Base-by-base conservation (phyloP, 2,888 invertebrate species). In the Flexamia atlantica region DNA sequence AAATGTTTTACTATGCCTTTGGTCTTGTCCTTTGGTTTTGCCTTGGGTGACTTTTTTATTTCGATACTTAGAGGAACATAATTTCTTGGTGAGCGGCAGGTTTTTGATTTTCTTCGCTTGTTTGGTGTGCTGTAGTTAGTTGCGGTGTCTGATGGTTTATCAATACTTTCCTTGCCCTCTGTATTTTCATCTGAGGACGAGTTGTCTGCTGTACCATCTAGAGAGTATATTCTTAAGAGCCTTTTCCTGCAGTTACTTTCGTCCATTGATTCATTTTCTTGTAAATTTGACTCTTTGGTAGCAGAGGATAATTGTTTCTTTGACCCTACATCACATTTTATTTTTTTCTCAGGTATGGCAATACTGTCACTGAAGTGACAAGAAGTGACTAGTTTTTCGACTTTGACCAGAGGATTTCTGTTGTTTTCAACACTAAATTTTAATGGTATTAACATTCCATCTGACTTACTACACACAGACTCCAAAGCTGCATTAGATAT, bases 11-110 rank as follows among this genome's bases (percentile, higher is more conserved):
- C 30, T 12, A 53, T 23, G 5, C 30, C 28, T 12, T 64, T 30
- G 1, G 28, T 28, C 30, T 64, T 28, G 20, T 5, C 10, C n/a
- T 57, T 80, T 17, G n/a, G 23, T 12, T 46, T 70, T 17, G 28
- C 25, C 7, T 68, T 79, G 20, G 83, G 83, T 32, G 83, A 83
- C n/a, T 68, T 83, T 32, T 83, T 83, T 28, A 83, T 80, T 70
- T 79, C 68, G 17, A 83, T 53, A 70, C 64, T 23, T 46, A 79
- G 28, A 50, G 60, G 64, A 64, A 46, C 68, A 50, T 82, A 84
- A 25, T 64, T 68, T 79, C 30, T 80, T 25, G 83, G 80, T 9
- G 83, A 40, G 9, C 14, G 25, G 17, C 42, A 30, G 2, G 28
- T 25, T 32, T 79, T 53, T 32, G 79, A 30, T 57, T 53, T 30